These are phyloP conservation scores for Dinoponera quadriceps DNA, from an alignment of 1,140 invertebrate species.

Conservation along the genomic window DNA sequence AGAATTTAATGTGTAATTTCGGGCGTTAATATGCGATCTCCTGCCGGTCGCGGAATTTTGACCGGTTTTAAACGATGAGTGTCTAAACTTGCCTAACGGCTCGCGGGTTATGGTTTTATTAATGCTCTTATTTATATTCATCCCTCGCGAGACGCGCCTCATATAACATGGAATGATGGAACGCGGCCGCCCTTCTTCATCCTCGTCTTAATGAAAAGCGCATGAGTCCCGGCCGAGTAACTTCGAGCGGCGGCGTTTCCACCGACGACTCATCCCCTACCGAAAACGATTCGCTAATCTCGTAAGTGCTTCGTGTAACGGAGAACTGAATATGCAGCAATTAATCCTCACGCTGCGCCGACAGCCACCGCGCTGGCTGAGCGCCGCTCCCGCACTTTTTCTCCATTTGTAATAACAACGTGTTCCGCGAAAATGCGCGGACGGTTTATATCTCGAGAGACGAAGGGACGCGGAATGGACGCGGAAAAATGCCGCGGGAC, in stretches of 20 bases:
- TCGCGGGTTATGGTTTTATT: constrained; percentile 63
- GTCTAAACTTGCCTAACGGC: constrained; percentile 41
- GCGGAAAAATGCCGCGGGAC: no score
- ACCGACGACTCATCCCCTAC: constrained; percentile 46
- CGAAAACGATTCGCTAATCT: constrained; percentile 57
- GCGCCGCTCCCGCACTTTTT: neutral
- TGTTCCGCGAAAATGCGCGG: neutral
- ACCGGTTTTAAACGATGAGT: constrained; percentile 23
- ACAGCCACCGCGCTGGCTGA: neutral
- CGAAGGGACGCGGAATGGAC: no score
- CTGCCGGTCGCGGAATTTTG: constrained; percentile 22
- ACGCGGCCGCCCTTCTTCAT: constrained; percentile 49
- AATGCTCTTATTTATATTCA: constrained; percentile 74
- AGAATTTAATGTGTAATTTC: neutral
- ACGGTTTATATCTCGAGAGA: neutral
- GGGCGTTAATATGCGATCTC: constrained; percentile 23
- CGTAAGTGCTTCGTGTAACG: constrained; percentile 42
- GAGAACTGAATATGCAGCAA: constrained; percentile 55
- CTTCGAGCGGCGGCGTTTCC: constrained; percentile 28
- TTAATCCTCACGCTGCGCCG: constrained; percentile 21
- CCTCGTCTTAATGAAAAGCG: constrained; percentile 46
- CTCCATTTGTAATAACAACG: neutral
- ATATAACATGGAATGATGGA: constrained; percentile 37
- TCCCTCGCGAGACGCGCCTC: constrained; percentile 52
- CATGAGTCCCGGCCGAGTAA: constrained; percentile 40